Evolutionary conservation across 2,113 vertebrate species (phyloP), one percentile per base, ranked within the genome.

Genomic region (Carassius auratus): DNA sequence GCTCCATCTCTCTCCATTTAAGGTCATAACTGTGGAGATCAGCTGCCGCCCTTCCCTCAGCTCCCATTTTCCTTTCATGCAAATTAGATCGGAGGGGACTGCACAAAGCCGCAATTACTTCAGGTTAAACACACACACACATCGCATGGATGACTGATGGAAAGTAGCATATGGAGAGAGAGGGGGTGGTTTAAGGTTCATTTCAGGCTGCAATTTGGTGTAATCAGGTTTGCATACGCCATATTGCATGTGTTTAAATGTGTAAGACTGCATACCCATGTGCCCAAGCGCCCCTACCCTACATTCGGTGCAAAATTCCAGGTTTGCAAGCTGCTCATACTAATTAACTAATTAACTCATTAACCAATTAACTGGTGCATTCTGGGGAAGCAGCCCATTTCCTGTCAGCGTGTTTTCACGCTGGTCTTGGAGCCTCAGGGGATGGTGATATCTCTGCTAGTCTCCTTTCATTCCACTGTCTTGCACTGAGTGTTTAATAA

Each of bases 301-400:
- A 50, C 62, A 66, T 81, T 81, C 26, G 7, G 61, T 81, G 26
- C 59, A 50, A 50, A 66, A 64, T 13, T 87, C 87, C 88, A 87
- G 82, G 79, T 90, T 90, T 89, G 61, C 86, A 82, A 87, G 82
- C 62, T 85, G 84, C 57, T 85, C 42, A 26, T 83, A 71, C 55
- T 80, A 89, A 91, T 89, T 88, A 89, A 88, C 83, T 92, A 90
- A 90, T 89, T 88, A 89, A 88, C 81, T 92, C 91, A 93, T 93
- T 89, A 93, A 89, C 89, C 89, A 90, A 94, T 94, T 90, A 92
- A 90, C 81, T 89, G 84, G 86, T 89, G 87, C 77, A 90, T 90
- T 89, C 86, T 50, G 12, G 80, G 89, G 79, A 90, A 71, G 69
- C 81, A 69, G 83, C 86, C 84, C 86, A 62, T 82, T 81, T 89